Conservation (phyloP, 2,888 invertebrate genomes). For the Metalampra italica region DNA sequence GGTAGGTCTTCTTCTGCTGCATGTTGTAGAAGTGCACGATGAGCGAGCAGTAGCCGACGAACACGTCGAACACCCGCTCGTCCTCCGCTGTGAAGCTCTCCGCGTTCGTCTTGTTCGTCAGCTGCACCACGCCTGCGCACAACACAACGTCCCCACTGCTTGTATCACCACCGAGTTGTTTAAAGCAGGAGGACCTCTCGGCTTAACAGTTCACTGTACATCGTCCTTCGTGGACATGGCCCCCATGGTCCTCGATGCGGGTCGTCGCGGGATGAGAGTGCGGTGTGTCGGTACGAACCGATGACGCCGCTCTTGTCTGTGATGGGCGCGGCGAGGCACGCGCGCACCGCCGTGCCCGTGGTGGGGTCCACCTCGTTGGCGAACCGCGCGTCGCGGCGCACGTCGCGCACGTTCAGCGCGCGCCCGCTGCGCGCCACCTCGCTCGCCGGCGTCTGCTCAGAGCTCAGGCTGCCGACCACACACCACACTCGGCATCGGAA, state of each 20-base stretch:
- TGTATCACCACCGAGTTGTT: no score
- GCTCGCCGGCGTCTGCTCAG: slow-evolving; percentile 73
- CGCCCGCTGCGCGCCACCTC: slow-evolving; percentile 70
- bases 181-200: no score
- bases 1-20: slow-evolving; percentile 65
- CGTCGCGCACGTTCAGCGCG: slow-evolving; percentile 72
- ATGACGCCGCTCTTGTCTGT: slow-evolving; percentile 66
- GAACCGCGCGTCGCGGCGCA: slow-evolving; percentile 76
- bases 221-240: no score
- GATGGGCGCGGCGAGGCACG: slow-evolving; percentile 76
- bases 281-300: slow-evolving; percentile 39
- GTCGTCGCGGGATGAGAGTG: no score
- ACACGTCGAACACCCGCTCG: slow-evolving; percentile 74
- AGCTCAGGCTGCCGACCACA: slow-evolving; percentile 45
- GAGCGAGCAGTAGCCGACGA: slow-evolving; percentile 77
- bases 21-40: slow-evolving; percentile 77
- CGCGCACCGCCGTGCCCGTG: slow-evolving; percentile 75
- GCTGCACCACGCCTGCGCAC: slow-evolving; percentile 73
- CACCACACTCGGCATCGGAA: neutral
- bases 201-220: no score
- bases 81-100: slow-evolving; percentile 70
- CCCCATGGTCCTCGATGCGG: no score
- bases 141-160: neutral
- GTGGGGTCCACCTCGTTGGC: slow-evolving; percentile 72
- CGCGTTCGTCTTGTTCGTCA: slow-evolving; percentile 74